Percentiles rank a stretch among this genome's conserved stretches.
Evolutionary conservation across 1,140 invertebrate genomes (phyloP).

Genomic region (Teleogryllus occipitalis): DNA sequence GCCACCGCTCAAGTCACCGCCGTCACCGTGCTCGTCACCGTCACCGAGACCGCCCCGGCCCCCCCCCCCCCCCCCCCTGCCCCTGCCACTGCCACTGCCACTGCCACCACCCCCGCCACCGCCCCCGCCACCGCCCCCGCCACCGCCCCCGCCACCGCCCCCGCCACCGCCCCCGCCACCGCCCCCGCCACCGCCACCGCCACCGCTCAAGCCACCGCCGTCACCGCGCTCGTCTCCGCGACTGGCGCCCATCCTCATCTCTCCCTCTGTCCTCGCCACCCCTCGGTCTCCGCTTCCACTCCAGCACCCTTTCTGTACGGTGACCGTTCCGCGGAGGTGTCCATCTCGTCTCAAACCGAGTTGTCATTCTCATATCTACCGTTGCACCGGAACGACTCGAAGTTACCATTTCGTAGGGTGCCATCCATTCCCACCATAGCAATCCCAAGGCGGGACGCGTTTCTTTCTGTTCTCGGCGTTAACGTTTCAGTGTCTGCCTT

Average conservation of each 20-base stretch:
- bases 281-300: not conserved
- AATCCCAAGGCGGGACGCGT: no score
- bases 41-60: not conserved
- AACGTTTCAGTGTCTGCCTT: no score
- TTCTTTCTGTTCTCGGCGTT: no score
- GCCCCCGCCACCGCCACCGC: no score
- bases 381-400: no score
- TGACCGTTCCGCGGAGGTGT: no score
- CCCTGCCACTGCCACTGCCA: not conserved
- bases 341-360: no score
- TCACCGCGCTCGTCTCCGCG: constrained; percentile 20
- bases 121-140: not conserved
- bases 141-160: constrained; percentile 8
- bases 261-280: constrained; percentile 13
- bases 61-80: no score
- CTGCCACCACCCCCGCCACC: not conserved
- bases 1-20: not conserved
- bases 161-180: not conserved
- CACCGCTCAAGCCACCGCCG: constrained; percentile 31
- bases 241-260: constrained; percentile 13
- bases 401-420: no score
- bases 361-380: no score
- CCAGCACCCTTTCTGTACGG: no score
- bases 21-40: constrained; percentile 23
- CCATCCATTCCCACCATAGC: no score